These are phyloP conservation scores for Phaethon lepturus DNA, from an alignment of 2,113 vertebrate genomes.

Conservation along the genomic window DNA sequence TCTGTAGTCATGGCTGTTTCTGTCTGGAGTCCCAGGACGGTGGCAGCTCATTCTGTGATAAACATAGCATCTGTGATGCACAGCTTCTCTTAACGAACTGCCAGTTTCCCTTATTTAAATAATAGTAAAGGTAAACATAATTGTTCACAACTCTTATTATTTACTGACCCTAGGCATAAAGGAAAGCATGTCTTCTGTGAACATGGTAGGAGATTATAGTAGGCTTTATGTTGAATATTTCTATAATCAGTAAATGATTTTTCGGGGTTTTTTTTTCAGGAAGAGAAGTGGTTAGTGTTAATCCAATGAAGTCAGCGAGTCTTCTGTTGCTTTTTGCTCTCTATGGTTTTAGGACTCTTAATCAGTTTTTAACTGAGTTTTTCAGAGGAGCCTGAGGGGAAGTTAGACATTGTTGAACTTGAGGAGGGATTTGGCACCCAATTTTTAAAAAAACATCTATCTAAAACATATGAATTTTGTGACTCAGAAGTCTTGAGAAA, in stretches of 20 bases:
- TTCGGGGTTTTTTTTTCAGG: not conserved
- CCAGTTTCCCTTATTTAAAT: not conserved
- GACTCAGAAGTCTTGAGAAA: not conserved
- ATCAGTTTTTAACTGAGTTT: not conserved
- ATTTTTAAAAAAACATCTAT: not conserved
- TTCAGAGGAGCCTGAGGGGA: not conserved
- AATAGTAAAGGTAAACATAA: not conserved
- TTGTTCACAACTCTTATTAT: not conserved
- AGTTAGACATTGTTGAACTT: not conserved
- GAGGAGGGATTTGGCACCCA: not conserved
- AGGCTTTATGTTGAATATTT: not conserved
- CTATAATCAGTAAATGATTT: not conserved
- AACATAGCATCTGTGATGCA: not conserved
- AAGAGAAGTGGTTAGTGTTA: not conserved
- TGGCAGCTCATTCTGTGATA: not conserved
- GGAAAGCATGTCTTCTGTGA: not conserved
- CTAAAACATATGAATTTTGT: not conserved
- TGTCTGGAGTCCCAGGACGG: not conserved
- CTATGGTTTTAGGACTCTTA: not conserved
- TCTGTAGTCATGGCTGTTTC: not conserved
- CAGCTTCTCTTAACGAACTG: not conserved
- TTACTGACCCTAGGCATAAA: not conserved
- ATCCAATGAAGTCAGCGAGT: not conserved
- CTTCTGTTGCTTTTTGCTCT: not conserved
- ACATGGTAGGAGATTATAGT: not conserved